These are phyloP conservation scores for Oligia strigilis DNA, from an alignment of 2,888 invertebrate species.

Conservation along the genomic window DNA sequence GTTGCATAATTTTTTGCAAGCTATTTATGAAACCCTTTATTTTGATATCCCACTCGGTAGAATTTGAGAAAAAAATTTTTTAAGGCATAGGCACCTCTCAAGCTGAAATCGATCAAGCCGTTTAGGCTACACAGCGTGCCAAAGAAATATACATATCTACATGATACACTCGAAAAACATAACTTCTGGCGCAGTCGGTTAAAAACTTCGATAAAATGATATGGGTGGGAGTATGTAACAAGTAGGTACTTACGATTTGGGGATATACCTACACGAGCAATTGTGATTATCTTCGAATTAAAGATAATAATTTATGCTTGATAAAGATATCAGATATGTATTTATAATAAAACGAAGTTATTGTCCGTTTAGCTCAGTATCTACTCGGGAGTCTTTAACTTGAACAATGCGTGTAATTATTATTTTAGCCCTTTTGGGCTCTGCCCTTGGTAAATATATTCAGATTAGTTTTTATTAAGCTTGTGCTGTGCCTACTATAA, in stretches of 20 bases:
- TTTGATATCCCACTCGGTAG: no score
- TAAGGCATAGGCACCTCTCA: no score
- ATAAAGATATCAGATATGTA: not conserved
- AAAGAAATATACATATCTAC: no score
- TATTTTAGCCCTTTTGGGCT: not conserved
- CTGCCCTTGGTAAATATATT: slow-evolving; percentile 2
- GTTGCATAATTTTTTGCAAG: no score
- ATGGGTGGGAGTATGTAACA: not conserved
- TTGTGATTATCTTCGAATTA: not conserved
- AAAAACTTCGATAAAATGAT: no score
- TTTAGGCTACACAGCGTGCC: no score
- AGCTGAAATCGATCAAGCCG: no score
- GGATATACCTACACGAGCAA: not conserved
- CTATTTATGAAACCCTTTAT: no score
- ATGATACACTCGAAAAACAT: no score
- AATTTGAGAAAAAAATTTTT: no score
- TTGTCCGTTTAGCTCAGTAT: not conserved
- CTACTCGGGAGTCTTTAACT: not conserved
- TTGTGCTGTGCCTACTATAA: no score
- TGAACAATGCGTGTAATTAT: not conserved
- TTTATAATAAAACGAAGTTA: not conserved
- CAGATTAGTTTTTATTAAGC: not conserved
- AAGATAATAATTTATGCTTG: not conserved
- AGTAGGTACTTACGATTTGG: not conserved
- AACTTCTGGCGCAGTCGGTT: no score